These are phyloP conservation scores for Eupithecia centaureata DNA, from an alignment of 2,888 invertebrate genomes.

Conservation along the genomic window DNA sequence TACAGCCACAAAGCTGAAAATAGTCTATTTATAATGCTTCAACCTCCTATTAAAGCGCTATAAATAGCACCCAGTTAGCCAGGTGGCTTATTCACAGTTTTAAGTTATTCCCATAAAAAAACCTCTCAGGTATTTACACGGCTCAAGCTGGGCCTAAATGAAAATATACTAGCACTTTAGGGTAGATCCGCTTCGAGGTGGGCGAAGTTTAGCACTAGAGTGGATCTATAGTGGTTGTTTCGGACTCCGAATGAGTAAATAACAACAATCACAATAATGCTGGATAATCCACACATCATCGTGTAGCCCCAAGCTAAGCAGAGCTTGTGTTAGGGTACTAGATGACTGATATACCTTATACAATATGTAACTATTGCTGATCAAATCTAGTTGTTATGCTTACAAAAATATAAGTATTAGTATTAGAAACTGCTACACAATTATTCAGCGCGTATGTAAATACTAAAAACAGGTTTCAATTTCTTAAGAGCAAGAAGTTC, in stretches of 20 bases:
- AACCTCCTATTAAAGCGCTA: not conserved
- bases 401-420: no score
- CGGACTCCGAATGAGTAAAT: conserved; percentile 2
- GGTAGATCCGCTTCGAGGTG: conserved; percentile 32
- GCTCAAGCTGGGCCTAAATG: conserved; percentile 41
- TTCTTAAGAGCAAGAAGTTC: no score
- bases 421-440: no score
- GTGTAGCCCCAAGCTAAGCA: no score
- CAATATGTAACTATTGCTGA: no score
- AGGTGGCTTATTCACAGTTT: conserved; percentile 26
- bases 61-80: conserved; percentile 11
- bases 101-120: conserved; percentile 58
- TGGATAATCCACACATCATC: no score
- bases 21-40: not conserved
- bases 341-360: no score
- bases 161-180: conserved; percentile 45
- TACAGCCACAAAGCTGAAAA: not conserved
- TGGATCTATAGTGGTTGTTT: not conserved
- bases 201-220: conserved; percentile 30
- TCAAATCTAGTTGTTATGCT: no score
- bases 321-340: no score
- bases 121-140: conserved; percentile 50
- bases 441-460: no score
- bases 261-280: no score
- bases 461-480: no score